Evolutionary conservation across 1,140 invertebrate species (phyloP).

Genomic region (Zaprionus africanus): DNA sequence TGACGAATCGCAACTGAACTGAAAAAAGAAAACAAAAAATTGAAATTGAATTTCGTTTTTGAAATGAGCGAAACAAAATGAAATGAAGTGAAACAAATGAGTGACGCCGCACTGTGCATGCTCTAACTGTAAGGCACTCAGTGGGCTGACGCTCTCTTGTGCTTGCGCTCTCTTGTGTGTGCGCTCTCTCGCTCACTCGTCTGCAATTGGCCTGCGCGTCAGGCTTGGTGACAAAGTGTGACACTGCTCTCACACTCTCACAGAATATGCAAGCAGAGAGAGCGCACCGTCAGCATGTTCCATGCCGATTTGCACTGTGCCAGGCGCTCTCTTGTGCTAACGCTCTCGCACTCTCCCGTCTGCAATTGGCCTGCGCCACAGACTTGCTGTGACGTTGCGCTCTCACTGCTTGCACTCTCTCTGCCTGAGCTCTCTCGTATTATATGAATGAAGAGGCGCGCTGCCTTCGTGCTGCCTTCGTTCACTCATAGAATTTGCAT

Average conservation of each 20-base stretch:
- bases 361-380: not conserved
- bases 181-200: not conserved
- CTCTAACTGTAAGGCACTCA: not conserved
- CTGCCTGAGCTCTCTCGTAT: not conserved
- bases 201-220: not conserved
- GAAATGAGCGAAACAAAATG: slow-evolving; percentile 40
- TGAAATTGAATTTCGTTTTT: slow-evolving; percentile 58
- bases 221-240: not conserved
- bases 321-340: slow-evolving; percentile 11
- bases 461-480: no score
- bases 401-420: not conserved
- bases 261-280: slow-evolving; percentile 19
- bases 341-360: not conserved
- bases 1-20: slow-evolving; percentile 60
- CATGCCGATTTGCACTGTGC: slow-evolving; percentile 30
- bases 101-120: not conserved
- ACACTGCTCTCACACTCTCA: slow-evolving; percentile 10
- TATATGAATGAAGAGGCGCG: slow-evolving; percentile 3
- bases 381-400: not conserved
- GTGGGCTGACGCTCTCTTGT: not conserved
- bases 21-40: slow-evolving; percentile 44
- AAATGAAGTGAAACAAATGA: slow-evolving; percentile 41
- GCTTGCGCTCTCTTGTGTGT: not conserved
- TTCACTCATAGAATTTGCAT: no score
- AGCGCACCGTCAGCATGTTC: slow-evolving; percentile 19